Evolutionary conservation across 2,888 invertebrate species (phyloP), one percentile per base, ranked within the genome.

Genomic region (Pachycephus smyrnensis): DNA sequence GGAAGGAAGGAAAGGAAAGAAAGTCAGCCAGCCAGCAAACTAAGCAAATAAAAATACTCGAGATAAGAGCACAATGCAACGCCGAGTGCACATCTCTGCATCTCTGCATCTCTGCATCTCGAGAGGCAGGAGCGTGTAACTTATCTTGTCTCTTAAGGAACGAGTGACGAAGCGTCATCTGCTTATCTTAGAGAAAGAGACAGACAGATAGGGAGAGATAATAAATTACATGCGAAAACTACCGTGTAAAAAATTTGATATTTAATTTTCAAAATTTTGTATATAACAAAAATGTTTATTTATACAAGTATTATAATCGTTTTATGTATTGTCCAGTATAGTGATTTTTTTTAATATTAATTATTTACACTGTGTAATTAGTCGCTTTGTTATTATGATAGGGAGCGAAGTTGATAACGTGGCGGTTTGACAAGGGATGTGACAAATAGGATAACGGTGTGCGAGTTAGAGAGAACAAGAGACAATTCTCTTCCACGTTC

Each of bases 321-420:
- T 23, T 0, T 6, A 6, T 40, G 1, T 9, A 40, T 40, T 40
- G 1, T 15, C 15, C 6, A 1, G 12, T 3, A 3, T 4, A 4
- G 1, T 4, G 15, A 4, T 1, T 1, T 15, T 12, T 37, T 37
- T 37, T 37, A n/a, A n/a, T 37, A 12, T 37, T 37, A 1, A 37
- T 12, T 37, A 4, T 37, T 12, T 37, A 12, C 37, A 4, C 15
- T 15, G 0, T 15, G 1, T 1, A 40, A 40, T 15, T 40, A 4
- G 1, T 40, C 40, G 1, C 0, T 15, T n/a, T n/a, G n/a, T n/a
- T n/a, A n/a, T n/a, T n/a, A n/a, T n/a, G n/a, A n/a, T n/a, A n/a
- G n/a, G n/a, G n/a, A n/a, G 6, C 1, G 15, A 4, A 15, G 12
- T 1, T 0, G 15, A 1, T 37, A 4, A 0, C 1, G 1, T 4